These are phyloP conservation scores for Gila orcuttii DNA, from an alignment of 2,113 vertebrate species.

Conservation along the genomic window DNA sequence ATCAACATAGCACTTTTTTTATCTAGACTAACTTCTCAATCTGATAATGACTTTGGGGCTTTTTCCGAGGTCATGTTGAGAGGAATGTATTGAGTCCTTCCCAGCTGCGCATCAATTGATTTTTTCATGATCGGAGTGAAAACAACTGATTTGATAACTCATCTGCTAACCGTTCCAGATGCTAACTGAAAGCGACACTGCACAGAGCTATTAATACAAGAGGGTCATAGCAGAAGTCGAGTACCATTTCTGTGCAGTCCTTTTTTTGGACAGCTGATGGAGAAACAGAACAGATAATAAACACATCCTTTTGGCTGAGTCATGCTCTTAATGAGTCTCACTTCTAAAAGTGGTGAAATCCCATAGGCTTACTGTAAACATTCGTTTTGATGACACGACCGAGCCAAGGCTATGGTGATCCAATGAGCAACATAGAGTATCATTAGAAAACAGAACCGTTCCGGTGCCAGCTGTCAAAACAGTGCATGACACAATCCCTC, in stretches of 20 bases:
- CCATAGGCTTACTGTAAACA: slow-evolving; percentile 56
- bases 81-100: slow-evolving; percentile 17
- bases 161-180: background rate
- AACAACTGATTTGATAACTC: slow-evolving; percentile 55
- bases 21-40: slow-evolving; percentile 32
- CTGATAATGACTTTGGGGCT: slow-evolving; percentile 44
- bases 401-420: slow-evolving; percentile 55
- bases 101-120: slow-evolving; percentile 65
- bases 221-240: slow-evolving; percentile 61
- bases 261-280: slow-evolving; percentile 16
- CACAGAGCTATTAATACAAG: slow-evolving; percentile 66
- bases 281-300: slow-evolving; percentile 15
- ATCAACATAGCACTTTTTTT: slow-evolving; percentile 6
- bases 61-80: slow-evolving; percentile 15
- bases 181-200: slow-evolving; percentile 60
- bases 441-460: slow-evolving; percentile 49
- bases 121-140: slow-evolving; percentile 69
- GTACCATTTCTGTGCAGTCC: slow-evolving; percentile 47
- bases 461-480: slow-evolving; percentile 55
- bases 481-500: slow-evolving; percentile 54
- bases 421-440: slow-evolving; percentile 41
- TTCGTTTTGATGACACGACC: slow-evolving; percentile 62
- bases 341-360: slow-evolving; percentile 16
- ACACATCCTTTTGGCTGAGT: background rate
- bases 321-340: slow-evolving; percentile 27